These are phyloP conservation scores for Bagarius yarrelli DNA, from an alignment of 2,113 vertebrate genomes.

Conservation along the genomic window DNA sequence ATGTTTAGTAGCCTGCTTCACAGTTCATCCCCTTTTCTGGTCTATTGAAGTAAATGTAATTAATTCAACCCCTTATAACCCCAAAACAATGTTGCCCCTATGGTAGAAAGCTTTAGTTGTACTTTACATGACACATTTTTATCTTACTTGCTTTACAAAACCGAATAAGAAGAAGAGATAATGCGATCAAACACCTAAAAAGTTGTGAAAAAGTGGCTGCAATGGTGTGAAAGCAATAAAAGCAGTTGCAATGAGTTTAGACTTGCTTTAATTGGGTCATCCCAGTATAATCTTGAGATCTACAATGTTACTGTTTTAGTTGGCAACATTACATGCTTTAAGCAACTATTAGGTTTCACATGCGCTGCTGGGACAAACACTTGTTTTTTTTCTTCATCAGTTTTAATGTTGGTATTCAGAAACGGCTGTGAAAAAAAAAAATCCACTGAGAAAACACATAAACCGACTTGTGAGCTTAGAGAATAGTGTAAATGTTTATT, in stretches of 20 bases:
- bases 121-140: background rate
- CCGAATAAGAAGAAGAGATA: conserved; percentile 1
- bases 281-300: background rate
- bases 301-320: background rate
- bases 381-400: background rate
- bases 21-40: too few relatives aligned
- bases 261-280: background rate
- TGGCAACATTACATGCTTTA: background rate
- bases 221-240: conserved; percentile 6
- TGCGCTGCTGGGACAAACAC: background rate
- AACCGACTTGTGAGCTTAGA: conserved; percentile 36
- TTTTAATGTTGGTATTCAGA: background rate
- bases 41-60: background rate
- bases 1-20: background rate
- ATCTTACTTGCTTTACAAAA: conserved; percentile 7
- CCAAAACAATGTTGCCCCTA: background rate
- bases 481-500: conserved; percentile 75
- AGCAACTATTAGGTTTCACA: background rate
- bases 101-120: too few relatives aligned
- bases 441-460: conserved; percentile 4
- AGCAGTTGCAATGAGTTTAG: background rate
- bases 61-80: background rate
- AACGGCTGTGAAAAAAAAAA: background rate
- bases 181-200: conserved; percentile 16
- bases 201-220: background rate